Evolutionary conservation across 2,113 vertebrate genomes (phyloP), one percentile per base, ranked within the genome.

Genomic region (Paracanthobrama guichenoti): DNA sequence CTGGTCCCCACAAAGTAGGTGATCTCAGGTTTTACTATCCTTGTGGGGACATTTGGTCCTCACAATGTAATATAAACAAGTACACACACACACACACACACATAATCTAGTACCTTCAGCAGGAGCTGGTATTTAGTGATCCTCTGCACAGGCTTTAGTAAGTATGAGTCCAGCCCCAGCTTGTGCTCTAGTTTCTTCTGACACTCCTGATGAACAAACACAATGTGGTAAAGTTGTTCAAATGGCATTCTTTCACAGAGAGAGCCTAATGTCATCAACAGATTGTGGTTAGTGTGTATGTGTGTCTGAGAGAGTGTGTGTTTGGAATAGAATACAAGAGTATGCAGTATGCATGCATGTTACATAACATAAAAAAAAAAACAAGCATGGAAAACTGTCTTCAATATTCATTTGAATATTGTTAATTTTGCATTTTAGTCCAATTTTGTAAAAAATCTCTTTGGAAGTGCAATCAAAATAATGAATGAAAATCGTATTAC

Each of bases 61-160:
- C n/a, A n/a, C n/a, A n/a, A n/a, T n/a, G n/a, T n/a, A n/a, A n/a
- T n/a, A n/a, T n/a, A n/a, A n/a, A n/a, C n/a, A n/a, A n/a, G n/a
- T n/a, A n/a, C 24, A 59, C 1, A 59, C 14, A 44, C 6, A 22
- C n/a, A 16, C 79, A 24, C 31, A 11, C 11, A 50, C n/a, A 26
- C 7, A 84, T 5, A 66, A 8, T 20, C 31, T 24, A 14, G 14
- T 92, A 99, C 98, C 95, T 99, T 99, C 77, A 99, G 92, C 46
- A 99, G 90, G 85, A 99, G 94, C 87, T 99, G 98, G 87, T 99
- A 99, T 91, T 99, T 99, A 69, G 98, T 99, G 87, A 99, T 98
- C 87, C 98, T 97, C 90, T 99, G 98, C 72, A 99, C 98, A 0
- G 98, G 98, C 89, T 99, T 99, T 87, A 99, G 95, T 84, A 99